phyloP scores from a whole-genome alignment of 2,888 invertebrate genomes.

The Malthinus seriepunctatus region DNA sequence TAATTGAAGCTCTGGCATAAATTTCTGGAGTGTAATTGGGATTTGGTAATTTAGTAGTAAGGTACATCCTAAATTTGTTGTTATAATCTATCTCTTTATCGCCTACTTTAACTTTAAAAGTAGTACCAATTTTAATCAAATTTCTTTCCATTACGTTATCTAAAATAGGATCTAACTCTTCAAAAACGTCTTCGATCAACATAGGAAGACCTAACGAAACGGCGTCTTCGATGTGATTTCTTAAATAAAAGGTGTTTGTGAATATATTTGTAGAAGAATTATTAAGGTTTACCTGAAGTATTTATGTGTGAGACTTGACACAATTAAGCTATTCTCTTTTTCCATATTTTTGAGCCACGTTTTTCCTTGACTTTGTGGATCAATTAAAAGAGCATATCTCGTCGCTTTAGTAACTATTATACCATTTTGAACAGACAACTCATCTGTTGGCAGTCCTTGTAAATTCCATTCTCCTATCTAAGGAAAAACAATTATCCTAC shows the following conservation, averaged over 20 bases:
- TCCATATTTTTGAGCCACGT: constrained; percentile 88
- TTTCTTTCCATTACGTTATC: constrained; percentile 88
- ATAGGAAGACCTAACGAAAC: constrained; percentile 79
- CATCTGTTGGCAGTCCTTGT: constrained; percentile 87
- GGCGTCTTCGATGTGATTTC: constrained; percentile 84
- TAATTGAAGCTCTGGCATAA: constrained; percentile 81
- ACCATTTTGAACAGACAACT: constrained; percentile 88
- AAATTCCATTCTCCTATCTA: constrained; percentile 89
- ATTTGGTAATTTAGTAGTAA: constrained; percentile 87
- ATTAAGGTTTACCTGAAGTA: constrained; percentile 65
- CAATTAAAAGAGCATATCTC: constrained; percentile 83
- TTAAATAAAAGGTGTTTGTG: constrained; percentile 48
- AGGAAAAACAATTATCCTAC: too few species aligned
- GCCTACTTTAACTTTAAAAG: constrained; percentile 80
- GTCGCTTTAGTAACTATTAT: constrained; percentile 86
- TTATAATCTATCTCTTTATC: constrained; percentile 80
- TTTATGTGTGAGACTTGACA: constrained; percentile 66
- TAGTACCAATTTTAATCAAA: constrained; percentile 80
- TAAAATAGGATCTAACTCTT: constrained; percentile 84
- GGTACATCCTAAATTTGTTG: constrained; percentile 73
- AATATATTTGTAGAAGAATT: too few species aligned
- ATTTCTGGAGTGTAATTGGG: constrained; percentile 87
- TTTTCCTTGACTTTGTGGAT: constrained; percentile 92
- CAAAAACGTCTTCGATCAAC: constrained; percentile 82
- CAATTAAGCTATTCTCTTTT: constrained; percentile 67